Base-by-base conservation (phyloP, 1,140 invertebrate species). In the Papilio glaucus region DNA sequence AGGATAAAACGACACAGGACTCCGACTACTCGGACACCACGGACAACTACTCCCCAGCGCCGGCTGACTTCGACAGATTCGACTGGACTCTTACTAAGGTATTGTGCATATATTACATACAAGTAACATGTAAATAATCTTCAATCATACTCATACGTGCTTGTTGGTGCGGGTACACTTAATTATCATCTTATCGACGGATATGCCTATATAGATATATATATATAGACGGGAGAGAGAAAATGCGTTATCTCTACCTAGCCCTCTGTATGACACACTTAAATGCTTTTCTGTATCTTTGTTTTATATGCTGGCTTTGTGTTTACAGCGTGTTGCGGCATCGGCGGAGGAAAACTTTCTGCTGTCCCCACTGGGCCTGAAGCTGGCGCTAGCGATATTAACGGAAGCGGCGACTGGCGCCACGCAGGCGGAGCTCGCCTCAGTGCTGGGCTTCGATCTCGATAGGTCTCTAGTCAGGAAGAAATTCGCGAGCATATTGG, bases 301-400 rank as follows among this genome's bases (percentile, higher is more conserved):
- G n/a, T n/a, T n/a, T n/a, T n/a, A n/a, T n/a, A 7, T 45, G 8
- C 1, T 15, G 5, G 4, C 6, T 21, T 49, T 9, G 10, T 49
- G 18, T 49, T 83, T 88, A 26, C 84, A 93, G 92, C 82, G 85
- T 21, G 76, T 92, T 49, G 86, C 88, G 0, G 72, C 81, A 8
- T 72, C 70, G 7, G 92, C 94, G 3, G 70, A 85, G 1, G 93
- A 91, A 0, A 97, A 97, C 84, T 87, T 97, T 8, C 89, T 97
- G n/a, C 83, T 98, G 33, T 98, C 97, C 0, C 97, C 97, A 0
- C 93, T 97, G 75, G 97, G 97, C 37, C 87, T 98, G 6, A 97
- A 97, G 89, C 83, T 97, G 73, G 94, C 96, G 0, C 79, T 98
- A 65, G 95, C 96, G 3, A 94, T 97, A 72, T 86, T 98, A 0